A percentile compares a stretch with the other conserved stretches of the same genome.
Evolutionary conservation across 2,113 vertebrate species (phyloP).

Genomic region (Cottus gobio): DNA sequence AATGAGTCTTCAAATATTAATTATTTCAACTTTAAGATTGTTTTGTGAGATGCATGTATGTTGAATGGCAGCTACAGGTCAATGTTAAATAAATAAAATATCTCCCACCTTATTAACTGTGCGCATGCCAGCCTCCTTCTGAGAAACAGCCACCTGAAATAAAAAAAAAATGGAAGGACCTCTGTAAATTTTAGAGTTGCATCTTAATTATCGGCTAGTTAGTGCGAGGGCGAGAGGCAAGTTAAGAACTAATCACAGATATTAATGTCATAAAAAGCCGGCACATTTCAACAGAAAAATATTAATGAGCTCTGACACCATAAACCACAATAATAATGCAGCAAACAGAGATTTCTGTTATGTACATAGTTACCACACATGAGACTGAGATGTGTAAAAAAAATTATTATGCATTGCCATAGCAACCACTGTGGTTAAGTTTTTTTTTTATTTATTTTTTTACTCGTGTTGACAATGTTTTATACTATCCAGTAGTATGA

Average conservation of each 20-base stretch:
- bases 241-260: constrained; percentile 12
- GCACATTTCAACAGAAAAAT: neutral
- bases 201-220: constrained; percentile 24
- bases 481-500: constrained; percentile 14
- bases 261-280: neutral
- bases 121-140: constrained; percentile 55
- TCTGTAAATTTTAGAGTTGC: constrained; percentile 8
- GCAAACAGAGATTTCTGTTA: constrained; percentile 34
- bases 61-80: neutral
- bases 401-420: constrained; percentile 58
- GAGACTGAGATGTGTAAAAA: constrained; percentile 49
- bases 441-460: constrained; percentile 18
- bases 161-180: constrained; percentile 44
- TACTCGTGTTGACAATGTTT: constrained; percentile 17
- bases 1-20: neutral
- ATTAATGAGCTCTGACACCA: constrained; percentile 6
- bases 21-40: neutral
- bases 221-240: neutral
- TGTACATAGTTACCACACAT: constrained; percentile 59
- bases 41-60: neutral
- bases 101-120: constrained; percentile 70
- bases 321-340: constrained; percentile 21
- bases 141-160: constrained; percentile 70
- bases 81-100: neutral
- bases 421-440: constrained; percentile 48